A percentile compares a stretch with the other conserved stretches of the same genome.
Conservation (phyloP, 2,888 invertebrate species). For the Caenorhabditis wallacei region DNA sequence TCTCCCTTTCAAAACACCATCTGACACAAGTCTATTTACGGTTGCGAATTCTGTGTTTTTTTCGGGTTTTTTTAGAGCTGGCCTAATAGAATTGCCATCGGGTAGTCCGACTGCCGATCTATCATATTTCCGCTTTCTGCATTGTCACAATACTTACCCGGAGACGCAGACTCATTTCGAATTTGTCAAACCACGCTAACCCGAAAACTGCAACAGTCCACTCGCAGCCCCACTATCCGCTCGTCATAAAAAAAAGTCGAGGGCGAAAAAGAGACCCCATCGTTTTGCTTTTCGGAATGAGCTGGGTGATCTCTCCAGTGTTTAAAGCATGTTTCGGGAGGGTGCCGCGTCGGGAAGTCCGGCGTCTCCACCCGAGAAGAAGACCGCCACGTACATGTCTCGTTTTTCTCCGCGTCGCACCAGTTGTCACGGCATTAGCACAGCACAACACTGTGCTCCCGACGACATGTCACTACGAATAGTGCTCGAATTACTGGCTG, state of each 20-base stretch:
- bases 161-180: slow-evolving; percentile 43
- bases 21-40: slow-evolving; percentile 15
- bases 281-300: slow-evolving; percentile 41
- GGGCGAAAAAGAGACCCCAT: slow-evolving; percentile 23
- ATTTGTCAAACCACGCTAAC: slow-evolving; percentile 47
- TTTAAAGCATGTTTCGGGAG: slow-evolving; percentile 59
- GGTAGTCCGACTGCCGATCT: slow-evolving; percentile 32
- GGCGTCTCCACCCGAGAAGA: slow-evolving; percentile 20
- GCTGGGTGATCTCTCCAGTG: slow-evolving; percentile 57
- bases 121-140: slow-evolving; percentile 47
- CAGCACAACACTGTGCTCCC: slow-evolving; percentile 58
- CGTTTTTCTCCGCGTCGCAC: slow-evolving; percentile 62
- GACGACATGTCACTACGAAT: slow-evolving; percentile 62
- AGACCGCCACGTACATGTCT: slow-evolving; percentile 65
- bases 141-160: neutral
- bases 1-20: neutral
- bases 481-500: slow-evolving; percentile 55
- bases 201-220: slow-evolving; percentile 42
- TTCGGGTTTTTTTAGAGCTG: neutral
- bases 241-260: slow-evolving; percentile 22
- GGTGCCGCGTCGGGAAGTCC: slow-evolving; percentile 32
- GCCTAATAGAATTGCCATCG: slow-evolving; percentile 28
- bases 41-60: neutral
- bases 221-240: slow-evolving; percentile 28
- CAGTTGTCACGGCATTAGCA: slow-evolving; percentile 65